phyloP scores from a whole-genome alignment of 1,140 invertebrate species.

The Pararge aegeria region DNA sequence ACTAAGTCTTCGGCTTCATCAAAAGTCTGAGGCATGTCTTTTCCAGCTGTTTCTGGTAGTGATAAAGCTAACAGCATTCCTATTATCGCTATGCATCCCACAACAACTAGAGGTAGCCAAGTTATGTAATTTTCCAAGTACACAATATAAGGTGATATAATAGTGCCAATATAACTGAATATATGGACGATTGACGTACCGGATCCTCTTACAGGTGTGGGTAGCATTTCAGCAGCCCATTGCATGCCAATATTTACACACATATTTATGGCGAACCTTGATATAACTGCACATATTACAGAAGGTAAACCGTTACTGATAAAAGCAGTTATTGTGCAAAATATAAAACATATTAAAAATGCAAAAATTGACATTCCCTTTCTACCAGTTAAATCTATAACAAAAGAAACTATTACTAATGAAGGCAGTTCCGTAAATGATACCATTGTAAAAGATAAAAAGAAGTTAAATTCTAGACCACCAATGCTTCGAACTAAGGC shows the following conservation, averaged over 20 bases:
- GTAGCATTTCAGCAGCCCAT: constrained; percentile 70
- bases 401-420: constrained; percentile 49
- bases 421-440: constrained; percentile 67
- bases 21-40: constrained; percentile 87
- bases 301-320: constrained; percentile 45
- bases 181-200: constrained; percentile 82
- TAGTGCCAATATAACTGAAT: constrained; percentile 69
- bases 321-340: constrained; percentile 49
- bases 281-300: constrained; percentile 52
- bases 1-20: constrained; percentile 83
- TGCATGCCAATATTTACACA: constrained; percentile 47
- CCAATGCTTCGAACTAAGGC: constrained; percentile 56
- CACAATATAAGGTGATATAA: constrained; percentile 58
- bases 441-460: constrained; percentile 59
- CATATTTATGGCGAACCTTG: constrained; percentile 62
- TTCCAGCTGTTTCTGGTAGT: constrained; percentile 88
- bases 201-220: constrained; percentile 83
- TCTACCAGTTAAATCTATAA: constrained; percentile 59
- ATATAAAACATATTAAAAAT: constrained; percentile 43
- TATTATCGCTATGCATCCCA: constrained; percentile 84
- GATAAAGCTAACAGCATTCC: constrained; percentile 84
- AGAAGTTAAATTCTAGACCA: constrained; percentile 55
- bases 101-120: constrained; percentile 85
- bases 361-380: constrained; percentile 45
- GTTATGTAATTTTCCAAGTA: constrained; percentile 50